Base-by-base conservation (phyloP, 1,140 invertebrate species). In the Plodia interpunctella region DNA sequence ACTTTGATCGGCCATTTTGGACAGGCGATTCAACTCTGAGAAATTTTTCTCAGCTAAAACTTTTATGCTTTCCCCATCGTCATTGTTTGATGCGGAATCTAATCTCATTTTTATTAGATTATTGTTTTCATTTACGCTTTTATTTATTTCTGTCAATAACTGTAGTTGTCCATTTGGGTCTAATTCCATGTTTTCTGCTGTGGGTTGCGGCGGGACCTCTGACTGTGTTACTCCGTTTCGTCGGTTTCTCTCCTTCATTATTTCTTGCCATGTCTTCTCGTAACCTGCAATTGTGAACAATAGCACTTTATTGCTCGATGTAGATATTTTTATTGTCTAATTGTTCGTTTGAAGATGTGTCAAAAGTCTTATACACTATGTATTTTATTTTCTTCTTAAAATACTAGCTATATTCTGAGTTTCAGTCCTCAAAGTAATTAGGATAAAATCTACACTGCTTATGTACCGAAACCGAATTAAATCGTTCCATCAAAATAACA, bases 1-100 rank as follows among this genome's bases (percentile, higher is more conserved):
- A 44, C 90, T 90, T 57, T 73, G 75, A 50, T 87, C 85, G 0
- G 87, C 90, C 84, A 90, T 89, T 59, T 84, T 87, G 11, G 90
- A 90, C 10, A 90, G 69, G 20, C 85, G 77, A 58, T 79, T 79
- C 5, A 90, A 67, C 63, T 90, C 88, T 3, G 83, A 81, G 56
- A 90, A 89, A 56, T 88, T 90, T 59, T 87, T 90, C 55, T 90
- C 87, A 2, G 90, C 87, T 15, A 90, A 61, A 1, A 74, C 63
- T 59, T 76, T 78, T 54, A 90, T 90, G 55, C 82, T 87, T 15
- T 84, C 79, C 0, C 76, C 78, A 11, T 76, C 73, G 0, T 65
- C 63, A 5, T 66, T 59, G 13, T 49, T 57, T 0, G 56, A 65
- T 11, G 57, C 65, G 0, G 62, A 64, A 52, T 90, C 87, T 5